phyloP scores from a whole-genome alignment of 2,888 invertebrate genomes.

The Zonitis immaculata region DNA sequence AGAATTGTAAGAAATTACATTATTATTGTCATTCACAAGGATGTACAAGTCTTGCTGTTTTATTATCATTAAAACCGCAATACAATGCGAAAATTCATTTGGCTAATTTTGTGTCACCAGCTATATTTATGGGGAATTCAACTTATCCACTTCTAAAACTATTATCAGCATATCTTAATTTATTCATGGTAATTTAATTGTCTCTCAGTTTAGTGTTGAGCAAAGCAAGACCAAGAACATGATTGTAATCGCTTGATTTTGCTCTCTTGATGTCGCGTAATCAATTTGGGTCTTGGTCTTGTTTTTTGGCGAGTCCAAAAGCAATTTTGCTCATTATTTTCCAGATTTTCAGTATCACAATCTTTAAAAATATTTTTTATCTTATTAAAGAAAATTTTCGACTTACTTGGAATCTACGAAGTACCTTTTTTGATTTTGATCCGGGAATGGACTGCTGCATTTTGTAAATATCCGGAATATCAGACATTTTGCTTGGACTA shows the following conservation, averaged over 20 bases:
- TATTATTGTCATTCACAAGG: constrained; percentile 78
- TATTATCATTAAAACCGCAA: constrained; percentile 59
- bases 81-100: constrained; percentile 61
- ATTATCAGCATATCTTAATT: not conserved
- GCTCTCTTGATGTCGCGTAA: no score
- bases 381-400: not conserved
- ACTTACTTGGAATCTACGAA: not conserved
- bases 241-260: no score
- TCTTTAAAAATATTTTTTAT: not conserved
- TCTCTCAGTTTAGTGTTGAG: no score
- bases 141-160: not conserved
- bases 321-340: no score
- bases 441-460: no score
- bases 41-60: constrained; percentile 63
- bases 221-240: no score
- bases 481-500: not conserved
- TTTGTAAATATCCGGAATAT: no score
- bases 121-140: constrained; percentile 36
- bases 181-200: constrained; percentile 24
- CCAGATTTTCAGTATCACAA: no score
- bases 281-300: no score
- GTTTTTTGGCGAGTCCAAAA: no score
- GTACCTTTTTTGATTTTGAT: not conserved
- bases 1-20: constrained; percentile 57
- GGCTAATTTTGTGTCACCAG: constrained; percentile 66